phyloP scores from a whole-genome alignment of 2,888 invertebrate species.

The Chorisops tibialis region DNA sequence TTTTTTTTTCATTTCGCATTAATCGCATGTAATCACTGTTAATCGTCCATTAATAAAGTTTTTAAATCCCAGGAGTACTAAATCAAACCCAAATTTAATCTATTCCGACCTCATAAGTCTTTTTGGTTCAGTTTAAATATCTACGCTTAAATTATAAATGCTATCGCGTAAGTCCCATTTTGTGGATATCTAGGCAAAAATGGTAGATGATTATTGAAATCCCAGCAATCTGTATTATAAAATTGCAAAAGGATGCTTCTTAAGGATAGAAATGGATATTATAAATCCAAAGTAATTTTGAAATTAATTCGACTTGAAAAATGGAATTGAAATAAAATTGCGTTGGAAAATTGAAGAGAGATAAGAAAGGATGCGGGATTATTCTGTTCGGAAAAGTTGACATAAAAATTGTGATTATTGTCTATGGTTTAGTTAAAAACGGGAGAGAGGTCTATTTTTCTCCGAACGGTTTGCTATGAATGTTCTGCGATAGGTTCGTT shows the following conservation, averaged over 20 bases:
- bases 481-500: too few species aligned
- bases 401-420: too few species aligned
- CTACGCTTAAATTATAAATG: conserved; percentile 15
- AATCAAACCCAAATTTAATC: conserved; percentile 24
- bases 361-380: background rate
- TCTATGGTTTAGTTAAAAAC: too few species aligned
- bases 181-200: conserved; percentile 3
- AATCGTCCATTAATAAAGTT: conserved; percentile 31
- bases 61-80: conserved; percentile 24
- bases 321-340: background rate
- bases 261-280: background rate
- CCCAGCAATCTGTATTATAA: background rate
- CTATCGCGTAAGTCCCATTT: conserved; percentile 14
- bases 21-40: conserved; percentile 24
- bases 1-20: conserved; percentile 22
- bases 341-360: background rate
- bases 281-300: conserved; percentile 13
- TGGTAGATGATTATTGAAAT: background rate
- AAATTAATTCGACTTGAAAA: conserved; percentile 21
- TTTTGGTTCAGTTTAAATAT: conserved; percentile 4
- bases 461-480: too few species aligned
- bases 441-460: too few species aligned
- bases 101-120: conserved; percentile 19
- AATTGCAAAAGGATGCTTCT: background rate
- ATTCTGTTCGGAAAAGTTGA: too few species aligned